Evolutionary conservation across 2,113 vertebrate genomes (phyloP), one percentile per base, ranked within the genome.

Genomic region (Candoia aspera): DNA sequence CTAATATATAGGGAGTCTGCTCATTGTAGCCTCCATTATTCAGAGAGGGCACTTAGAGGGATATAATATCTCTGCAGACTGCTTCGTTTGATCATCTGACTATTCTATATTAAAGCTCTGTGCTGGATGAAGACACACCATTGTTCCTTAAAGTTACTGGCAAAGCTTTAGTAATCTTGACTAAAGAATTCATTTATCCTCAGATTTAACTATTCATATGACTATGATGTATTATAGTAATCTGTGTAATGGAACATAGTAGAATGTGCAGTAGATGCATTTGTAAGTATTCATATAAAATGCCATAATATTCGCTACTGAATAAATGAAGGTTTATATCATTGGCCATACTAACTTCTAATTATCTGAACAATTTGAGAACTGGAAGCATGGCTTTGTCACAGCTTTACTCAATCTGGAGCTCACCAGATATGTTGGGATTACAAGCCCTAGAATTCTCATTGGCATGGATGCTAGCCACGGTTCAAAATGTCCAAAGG

Each of bases 1-100:
- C 59, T 94, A 60, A 54, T 54, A 92, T 8, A 86, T 54, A 94
- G 58, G 62, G 90, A 92, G 62, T 89, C 58, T 94, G 91, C 94
- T 94, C 4, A 26, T 95, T 96, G 94, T 94, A 91, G 92, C 92
- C 91, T 95, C 95, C 93, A 94, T 94, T 93, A 90, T 58, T 91
- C 62, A 93, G 33, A 90, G 90, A 90, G 26, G 64, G 84, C 94
- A 90, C 87, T 95, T 87, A 84, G 42, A 94, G 93, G 62, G 49
- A 89, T 29, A 91, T 94, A 93, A 92, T 87, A 85, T 23, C 11
- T n/a, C 1, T 90, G 86, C 29, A 88, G 37, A n/a, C 60, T 95
- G 73, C 84, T 95, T 94, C 93, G 88, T 53, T 24, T 94, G 95
- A 91, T 89, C 55, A 91, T 95, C 85, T 29, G 73, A 95, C 37